These are phyloP conservation scores for Perizoma flavofasciatum DNA, from an alignment of 2,888 invertebrate genomes.

Conservation along the genomic window DNA sequence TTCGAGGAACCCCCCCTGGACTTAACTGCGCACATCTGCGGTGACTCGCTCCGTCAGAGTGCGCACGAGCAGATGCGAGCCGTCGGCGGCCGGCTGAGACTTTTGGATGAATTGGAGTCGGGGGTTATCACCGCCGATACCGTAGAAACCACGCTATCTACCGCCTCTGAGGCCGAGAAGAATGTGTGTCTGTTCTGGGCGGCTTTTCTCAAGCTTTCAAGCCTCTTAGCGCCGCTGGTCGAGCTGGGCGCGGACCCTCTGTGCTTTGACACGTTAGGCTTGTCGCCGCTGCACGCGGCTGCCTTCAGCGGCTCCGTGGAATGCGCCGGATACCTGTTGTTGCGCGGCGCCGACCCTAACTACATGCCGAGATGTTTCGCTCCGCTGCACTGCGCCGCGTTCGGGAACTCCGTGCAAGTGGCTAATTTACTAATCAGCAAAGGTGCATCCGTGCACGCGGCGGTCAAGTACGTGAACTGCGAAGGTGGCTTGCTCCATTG, in stretches of 20 bases:
- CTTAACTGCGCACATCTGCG: slow-evolving; percentile 88
- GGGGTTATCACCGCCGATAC: slow-evolving; percentile 85
- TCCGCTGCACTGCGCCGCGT: slow-evolving; percentile 95
- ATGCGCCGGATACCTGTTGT: slow-evolving; percentile 87
- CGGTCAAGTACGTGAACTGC: slow-evolving; percentile 86
- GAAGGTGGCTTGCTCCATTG: slow-evolving; percentile 93
- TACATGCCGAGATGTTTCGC: slow-evolving; percentile 88
- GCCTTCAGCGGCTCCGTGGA: slow-evolving; percentile 91
- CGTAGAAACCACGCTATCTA: slow-evolving; percentile 76
- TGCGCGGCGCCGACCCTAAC: slow-evolving; percentile 88
- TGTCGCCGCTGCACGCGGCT: slow-evolving; percentile 89
- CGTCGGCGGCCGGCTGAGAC: slow-evolving; percentile 86
- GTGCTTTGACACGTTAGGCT: slow-evolving; percentile 88
- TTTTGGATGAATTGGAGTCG: slow-evolving; percentile 90
- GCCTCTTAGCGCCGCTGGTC: slow-evolving; percentile 86
- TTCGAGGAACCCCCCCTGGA: slow-evolving; percentile 89
- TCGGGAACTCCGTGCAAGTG: slow-evolving; percentile 92
- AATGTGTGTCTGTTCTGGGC: slow-evolving; percentile 90
- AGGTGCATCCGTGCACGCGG: slow-evolving; percentile 87
- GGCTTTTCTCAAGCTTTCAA: slow-evolving; percentile 88
- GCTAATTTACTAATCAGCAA: slow-evolving; percentile 90
- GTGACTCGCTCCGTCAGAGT: slow-evolving; percentile 89
- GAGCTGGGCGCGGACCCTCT: slow-evolving; percentile 88
- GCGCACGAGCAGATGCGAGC: slow-evolving; percentile 90
- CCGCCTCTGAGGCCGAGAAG: slow-evolving; percentile 86